phyloP scores from a whole-genome alignment of 2,888 invertebrate species.

The Carpatolechia fugitivella region DNA sequence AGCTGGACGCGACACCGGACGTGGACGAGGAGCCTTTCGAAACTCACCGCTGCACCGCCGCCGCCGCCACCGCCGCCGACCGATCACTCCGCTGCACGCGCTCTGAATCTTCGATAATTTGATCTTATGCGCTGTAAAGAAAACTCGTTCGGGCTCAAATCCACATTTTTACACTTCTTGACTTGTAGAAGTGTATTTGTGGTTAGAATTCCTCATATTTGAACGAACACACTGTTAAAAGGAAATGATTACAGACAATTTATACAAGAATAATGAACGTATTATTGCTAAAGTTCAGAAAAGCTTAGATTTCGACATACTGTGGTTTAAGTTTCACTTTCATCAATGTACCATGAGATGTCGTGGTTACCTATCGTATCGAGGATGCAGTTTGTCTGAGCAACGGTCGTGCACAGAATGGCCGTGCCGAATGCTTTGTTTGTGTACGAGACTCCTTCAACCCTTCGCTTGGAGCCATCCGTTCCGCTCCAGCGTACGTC shows the following conservation, averaged over 20 bases:
- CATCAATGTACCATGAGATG: neutral
- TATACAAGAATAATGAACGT: too few species aligned
- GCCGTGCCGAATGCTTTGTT: constrained; percentile 69
- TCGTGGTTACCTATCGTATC: constrained; percentile 28
- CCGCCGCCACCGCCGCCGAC: constrained; percentile 36
- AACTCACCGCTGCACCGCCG: constrained; percentile 47
- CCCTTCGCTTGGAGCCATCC: constrained; percentile 67
- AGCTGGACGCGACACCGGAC: constrained; percentile 77
- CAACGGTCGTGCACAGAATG: constrained; percentile 53
- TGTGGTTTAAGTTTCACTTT: constrained; percentile 18
- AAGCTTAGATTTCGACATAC: neutral
- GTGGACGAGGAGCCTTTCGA: constrained; percentile 71
- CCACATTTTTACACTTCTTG: constrained; percentile 30
- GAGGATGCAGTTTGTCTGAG: constrained; percentile 33
- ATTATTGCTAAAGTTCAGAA: neutral
- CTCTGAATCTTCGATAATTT: constrained; percentile 50
- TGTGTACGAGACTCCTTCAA: constrained; percentile 62
- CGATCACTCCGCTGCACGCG: constrained; percentile 29
- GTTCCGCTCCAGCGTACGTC: constrained; percentile 73
- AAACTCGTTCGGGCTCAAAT: constrained; percentile 45
- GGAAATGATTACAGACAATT: too few species aligned
- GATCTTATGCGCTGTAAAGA: constrained; percentile 45
- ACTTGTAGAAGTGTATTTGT: neutral
- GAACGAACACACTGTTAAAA: too few species aligned
- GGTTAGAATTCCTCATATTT: neutral